phyloP scores from a whole-genome alignment of 2,797 vertebrate species.

The Danionella dracula region DNA sequence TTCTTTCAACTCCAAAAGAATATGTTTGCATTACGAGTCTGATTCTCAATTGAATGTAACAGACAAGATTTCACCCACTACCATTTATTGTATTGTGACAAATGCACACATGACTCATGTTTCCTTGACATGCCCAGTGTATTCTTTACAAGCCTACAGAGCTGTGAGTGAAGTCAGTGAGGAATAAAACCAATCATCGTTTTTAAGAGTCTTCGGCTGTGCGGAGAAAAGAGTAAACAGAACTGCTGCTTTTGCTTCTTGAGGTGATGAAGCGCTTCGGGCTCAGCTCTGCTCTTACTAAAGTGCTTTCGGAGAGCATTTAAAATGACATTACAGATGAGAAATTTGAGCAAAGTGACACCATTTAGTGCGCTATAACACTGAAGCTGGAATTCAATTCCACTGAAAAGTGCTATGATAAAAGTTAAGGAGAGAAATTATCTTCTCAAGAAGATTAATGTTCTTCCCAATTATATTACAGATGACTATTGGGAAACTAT shows the following conservation, averaged over 20 bases:
- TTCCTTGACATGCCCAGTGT: too few relatives aligned
- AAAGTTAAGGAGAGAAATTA: background rate
- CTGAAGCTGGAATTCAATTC: slow-evolving; percentile 6
- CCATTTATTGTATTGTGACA: background rate
- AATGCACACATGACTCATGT: background rate
- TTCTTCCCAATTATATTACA: background rate
- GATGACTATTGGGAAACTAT: background rate
- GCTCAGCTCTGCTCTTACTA: slow-evolving; percentile 47
- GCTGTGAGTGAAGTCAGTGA: too few relatives aligned
- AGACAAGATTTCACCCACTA: too few relatives aligned
- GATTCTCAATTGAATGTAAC: too few relatives aligned
- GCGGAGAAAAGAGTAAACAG: slow-evolving; percentile 61
- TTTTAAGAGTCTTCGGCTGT: slow-evolving; percentile 47
- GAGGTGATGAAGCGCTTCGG: slow-evolving; percentile 46
- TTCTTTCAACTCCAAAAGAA: too few relatives aligned
- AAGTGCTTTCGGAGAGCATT: slow-evolving; percentile 39
- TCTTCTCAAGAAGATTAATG: background rate
- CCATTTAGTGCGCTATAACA: slow-evolving; percentile 12
- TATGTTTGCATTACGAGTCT: too few relatives aligned
- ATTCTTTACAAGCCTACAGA: too few relatives aligned
- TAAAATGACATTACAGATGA: slow-evolving; percentile 21
- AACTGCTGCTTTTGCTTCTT: slow-evolving; percentile 57
- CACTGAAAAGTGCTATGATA: background rate
- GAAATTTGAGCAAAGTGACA: slow-evolving; percentile 7
- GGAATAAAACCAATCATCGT: too few relatives aligned